Evolutionary conservation across 2,797 vertebrate genomes (phyloP).

Genomic region (Protosalanx chinensis): DNA sequence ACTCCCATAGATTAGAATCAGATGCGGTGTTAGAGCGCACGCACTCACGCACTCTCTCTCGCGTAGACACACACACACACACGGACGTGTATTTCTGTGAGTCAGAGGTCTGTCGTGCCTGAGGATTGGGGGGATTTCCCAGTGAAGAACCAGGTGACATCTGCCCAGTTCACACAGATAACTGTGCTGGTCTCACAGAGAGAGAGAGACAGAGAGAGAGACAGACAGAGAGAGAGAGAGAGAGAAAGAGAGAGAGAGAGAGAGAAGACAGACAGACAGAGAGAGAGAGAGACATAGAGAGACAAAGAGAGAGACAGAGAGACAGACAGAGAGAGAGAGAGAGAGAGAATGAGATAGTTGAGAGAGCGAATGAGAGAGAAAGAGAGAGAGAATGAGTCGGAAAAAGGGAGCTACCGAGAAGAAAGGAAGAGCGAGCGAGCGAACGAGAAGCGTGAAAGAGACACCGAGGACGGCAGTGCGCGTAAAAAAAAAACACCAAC

Average conservation of each 20-base stretch:
- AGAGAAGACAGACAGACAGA: not conserved
- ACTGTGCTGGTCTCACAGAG: not conserved
- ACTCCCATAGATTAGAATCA: slow-evolving; percentile 6
- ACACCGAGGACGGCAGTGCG: no score
- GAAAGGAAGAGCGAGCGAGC: not conserved
- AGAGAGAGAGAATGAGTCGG: not conserved
- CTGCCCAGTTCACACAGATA: slow-evolving; percentile 28
- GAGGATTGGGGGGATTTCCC: slow-evolving; percentile 73
- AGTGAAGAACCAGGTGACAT: slow-evolving; percentile 68
- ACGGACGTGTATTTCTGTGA: slow-evolving; percentile 50
- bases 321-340: slow-evolving; percentile 3
- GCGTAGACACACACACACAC: slow-evolving; percentile 48
- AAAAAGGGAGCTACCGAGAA: not conserved
- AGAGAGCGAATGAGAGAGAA: not conserved
- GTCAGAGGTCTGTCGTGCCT: slow-evolving; percentile 57
- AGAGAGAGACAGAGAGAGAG: not conserved
- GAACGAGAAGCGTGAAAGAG: not conserved
- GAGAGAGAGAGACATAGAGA: not conserved
- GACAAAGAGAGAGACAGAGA: not conserved
- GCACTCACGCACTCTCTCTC: slow-evolving; percentile 31
- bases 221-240: not conserved
- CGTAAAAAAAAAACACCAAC: not conserved
- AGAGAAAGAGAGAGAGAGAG: not conserved
- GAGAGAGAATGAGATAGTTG: no score
- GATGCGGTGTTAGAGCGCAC: slow-evolving; percentile 1